Percentiles rank a stretch among this genome's conserved stretches.
Evolutionary conservation across 2,113 vertebrate species (phyloP).

Genomic region (Lucifuga dentata): DNA sequence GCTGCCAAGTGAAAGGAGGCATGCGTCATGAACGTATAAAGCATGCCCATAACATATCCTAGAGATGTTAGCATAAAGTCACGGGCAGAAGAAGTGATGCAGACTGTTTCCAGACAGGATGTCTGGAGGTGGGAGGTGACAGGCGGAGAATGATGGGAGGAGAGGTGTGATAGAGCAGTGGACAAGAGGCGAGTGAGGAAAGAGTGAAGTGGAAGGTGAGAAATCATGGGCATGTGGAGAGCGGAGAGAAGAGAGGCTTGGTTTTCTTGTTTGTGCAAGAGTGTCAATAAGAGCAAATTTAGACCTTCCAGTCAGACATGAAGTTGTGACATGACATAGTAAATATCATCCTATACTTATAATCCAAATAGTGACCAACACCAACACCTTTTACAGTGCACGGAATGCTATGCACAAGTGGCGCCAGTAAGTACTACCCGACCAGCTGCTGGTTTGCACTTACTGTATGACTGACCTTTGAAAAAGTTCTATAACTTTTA

Average conservation of each 20-base stretch:
- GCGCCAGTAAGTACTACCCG: no score
- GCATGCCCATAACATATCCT: conserved; percentile 41
- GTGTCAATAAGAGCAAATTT: background rate
- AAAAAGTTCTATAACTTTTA: conserved; percentile 28
- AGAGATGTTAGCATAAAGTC: conserved; percentile 55
- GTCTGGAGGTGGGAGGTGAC: conserved; percentile 75
- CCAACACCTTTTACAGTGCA: background rate
- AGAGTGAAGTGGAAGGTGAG: conserved; percentile 55
- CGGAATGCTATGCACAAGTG: background rate
- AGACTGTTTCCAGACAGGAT: conserved; percentile 72
- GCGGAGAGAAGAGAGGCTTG: conserved; percentile 13
- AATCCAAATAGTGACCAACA: background rate
- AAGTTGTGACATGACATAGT: background rate
- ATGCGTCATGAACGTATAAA: conserved; percentile 40
- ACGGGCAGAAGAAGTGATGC: conserved; percentile 59
- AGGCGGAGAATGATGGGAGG: conserved; percentile 67
- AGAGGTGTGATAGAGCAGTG: conserved; percentile 66
- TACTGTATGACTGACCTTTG: conserved; percentile 35
- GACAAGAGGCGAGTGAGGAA: conserved; percentile 51
- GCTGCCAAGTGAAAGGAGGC: conserved; percentile 50
- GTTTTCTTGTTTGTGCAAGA: conserved; percentile 18
- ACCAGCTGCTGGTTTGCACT: no score
- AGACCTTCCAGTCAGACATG: background rate
- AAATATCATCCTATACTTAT: conserved; percentile 10
- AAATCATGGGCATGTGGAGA: conserved; percentile 60